These are phyloP conservation scores for Benthosema pterotum DNA, from an alignment of 2,797 vertebrate species.

Conservation along the genomic window DNA sequence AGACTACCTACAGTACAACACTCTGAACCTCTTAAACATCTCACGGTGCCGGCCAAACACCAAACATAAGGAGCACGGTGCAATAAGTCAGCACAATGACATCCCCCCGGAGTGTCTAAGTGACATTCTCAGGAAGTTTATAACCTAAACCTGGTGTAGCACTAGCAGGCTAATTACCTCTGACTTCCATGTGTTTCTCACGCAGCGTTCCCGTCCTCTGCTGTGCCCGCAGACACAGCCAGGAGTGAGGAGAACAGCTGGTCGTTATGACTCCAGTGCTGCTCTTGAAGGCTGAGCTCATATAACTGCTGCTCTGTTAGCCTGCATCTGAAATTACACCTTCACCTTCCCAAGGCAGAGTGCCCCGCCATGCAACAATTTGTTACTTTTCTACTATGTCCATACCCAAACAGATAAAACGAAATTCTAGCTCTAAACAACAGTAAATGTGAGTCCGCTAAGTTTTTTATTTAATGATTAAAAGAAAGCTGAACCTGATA, in stretches of 20 bases:
- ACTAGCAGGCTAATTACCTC: conserved; percentile 39
- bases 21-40: conserved; percentile 50
- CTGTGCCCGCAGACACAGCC: conserved; percentile 25
- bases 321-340: conserved; percentile 75
- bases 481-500: conserved; percentile 12
- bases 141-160: conserved; percentile 29
- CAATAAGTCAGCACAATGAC: conserved; percentile 13
- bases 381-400: conserved; percentile 21
- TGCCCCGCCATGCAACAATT: conserved; percentile 23
- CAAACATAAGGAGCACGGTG: neutral
- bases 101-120: neutral
- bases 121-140: conserved; percentile 40
- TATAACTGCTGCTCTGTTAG: conserved; percentile 66
- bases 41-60: conserved; percentile 19
- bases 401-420: conserved; percentile 18
- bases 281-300: conserved; percentile 62
- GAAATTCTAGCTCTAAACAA: conserved; percentile 11
- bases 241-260: conserved; percentile 77
- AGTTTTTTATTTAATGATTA: conserved; percentile 19
- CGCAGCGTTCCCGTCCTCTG: conserved; percentile 24
- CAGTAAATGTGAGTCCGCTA: conserved; percentile 6
- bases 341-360: conserved; percentile 52
- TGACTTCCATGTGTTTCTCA: conserved; percentile 42
- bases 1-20: conserved; percentile 32
- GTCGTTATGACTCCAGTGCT: conserved; percentile 57